A percentile compares a stretch with the other conserved stretches of the same genome.
phyloP scores from a whole-genome alignment of 35 echinoderm and acorn worm species.

The Patiria miniata region DNA sequence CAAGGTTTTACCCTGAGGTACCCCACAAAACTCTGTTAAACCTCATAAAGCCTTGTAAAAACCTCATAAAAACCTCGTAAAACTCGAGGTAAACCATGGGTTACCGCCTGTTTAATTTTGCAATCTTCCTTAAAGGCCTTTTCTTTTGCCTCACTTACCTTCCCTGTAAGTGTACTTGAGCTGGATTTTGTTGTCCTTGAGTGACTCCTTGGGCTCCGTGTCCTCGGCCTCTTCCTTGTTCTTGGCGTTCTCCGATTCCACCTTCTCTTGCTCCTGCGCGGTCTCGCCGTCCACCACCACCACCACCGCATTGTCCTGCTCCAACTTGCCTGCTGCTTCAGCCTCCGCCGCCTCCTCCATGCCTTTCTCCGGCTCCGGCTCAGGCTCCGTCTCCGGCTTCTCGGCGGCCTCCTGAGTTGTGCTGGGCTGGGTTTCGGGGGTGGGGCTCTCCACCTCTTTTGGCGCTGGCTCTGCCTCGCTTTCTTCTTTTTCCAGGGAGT shows the following conservation, averaged over 20 bases:
- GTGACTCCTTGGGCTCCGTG: slow-evolving; percentile 39
- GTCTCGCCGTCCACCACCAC: slow-evolving; percentile 27
- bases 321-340: neutral
- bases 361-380: slow-evolving; percentile 22
- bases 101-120: too few relatives aligned
- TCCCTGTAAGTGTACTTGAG: slow-evolving; percentile 99
- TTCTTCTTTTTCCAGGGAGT: slow-evolving; percentile 12
- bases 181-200: slow-evolving; percentile 97
- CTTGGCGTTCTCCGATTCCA: slow-evolving; percentile 85
- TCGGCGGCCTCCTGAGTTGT: neutral
- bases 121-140: too few relatives aligned
- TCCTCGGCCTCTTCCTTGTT: slow-evolving; percentile 71
- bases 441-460: slow-evolving; percentile 35
- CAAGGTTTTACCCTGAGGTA: too few relatives aligned
- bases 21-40: too few relatives aligned
- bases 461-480: slow-evolving; percentile 12
- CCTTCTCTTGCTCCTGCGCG: slow-evolving; percentile 46
- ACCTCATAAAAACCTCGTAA: too few relatives aligned
- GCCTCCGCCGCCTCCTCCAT: neutral
- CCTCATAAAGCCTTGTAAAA: too few relatives aligned
- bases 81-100: too few relatives aligned
- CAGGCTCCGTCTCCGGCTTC: slow-evolving; percentile 4
- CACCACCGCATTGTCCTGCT: neutral
- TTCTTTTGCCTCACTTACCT: slow-evolving; percentile 80
- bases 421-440: neutral